Evolutionary conservation across 1,140 invertebrate species (phyloP).

Genomic region (Apolygus lucorum): DNA sequence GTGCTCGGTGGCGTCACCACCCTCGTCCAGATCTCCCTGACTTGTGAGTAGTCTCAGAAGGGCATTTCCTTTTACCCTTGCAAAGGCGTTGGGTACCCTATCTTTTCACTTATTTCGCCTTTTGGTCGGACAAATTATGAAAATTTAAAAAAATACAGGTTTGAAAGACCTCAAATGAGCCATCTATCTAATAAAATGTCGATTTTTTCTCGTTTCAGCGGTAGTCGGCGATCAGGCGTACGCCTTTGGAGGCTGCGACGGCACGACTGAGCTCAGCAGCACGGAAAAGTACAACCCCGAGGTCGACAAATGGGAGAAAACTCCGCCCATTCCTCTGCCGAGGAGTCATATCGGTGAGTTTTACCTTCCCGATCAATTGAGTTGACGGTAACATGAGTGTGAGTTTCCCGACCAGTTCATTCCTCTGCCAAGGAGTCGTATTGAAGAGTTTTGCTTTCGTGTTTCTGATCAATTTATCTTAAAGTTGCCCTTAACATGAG

Average conservation of each 20-base stretch:
- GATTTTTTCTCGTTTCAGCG: slow-evolving; percentile 35
- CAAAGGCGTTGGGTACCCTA: too few species aligned
- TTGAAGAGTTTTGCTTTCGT: slow-evolving; percentile 7
- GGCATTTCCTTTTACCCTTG: too few species aligned
- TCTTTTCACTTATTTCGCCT: too few species aligned
- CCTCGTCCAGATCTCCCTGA: too few species aligned
- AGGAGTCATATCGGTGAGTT: slow-evolving; percentile 53
- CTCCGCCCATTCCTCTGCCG: slow-evolving; percentile 53
- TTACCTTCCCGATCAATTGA: too few species aligned
- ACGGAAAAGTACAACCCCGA: slow-evolving; percentile 55
- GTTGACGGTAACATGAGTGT: background rate
- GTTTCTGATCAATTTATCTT: slow-evolving; percentile 2
- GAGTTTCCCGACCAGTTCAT: background rate
- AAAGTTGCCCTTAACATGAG: too few species aligned
- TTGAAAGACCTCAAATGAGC: too few species aligned
- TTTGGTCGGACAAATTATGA: too few species aligned
- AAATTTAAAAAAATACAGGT: too few species aligned
- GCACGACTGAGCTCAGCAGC: slow-evolving; percentile 58
- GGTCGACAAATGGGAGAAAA: slow-evolving; percentile 52
- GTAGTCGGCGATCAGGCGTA: slow-evolving; percentile 58
- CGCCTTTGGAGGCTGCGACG: slow-evolving; percentile 71
- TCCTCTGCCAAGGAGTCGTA: background rate
- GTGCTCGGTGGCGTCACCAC: too few species aligned
- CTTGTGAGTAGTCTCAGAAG: too few species aligned
- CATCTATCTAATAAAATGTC: too few species aligned